Base-by-base conservation (phyloP, 2,797 vertebrate genomes). In the Silurus lanzhouensis region DNA sequence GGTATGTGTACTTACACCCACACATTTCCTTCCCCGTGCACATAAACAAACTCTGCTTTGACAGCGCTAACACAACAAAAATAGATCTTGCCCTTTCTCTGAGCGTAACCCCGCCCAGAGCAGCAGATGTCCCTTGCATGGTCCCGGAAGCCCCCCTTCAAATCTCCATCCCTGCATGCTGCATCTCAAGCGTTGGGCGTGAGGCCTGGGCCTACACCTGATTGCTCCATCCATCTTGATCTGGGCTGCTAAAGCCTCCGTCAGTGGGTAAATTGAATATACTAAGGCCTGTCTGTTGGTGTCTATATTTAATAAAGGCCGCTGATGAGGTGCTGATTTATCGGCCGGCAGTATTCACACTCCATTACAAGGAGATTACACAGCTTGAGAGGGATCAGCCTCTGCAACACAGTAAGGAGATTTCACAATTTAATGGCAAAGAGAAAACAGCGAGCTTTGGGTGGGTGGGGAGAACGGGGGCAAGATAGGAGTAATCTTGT, bases 221-320 rank as follows among this genome's bases (percentile, higher is more conserved):
- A 96, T 95, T 95, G 94, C 93, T 94, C 93, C 93, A 95, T 96
- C 95, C 94, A 94, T 96, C 95, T 95, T 95, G 94, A 95, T 95
- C 93, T 88, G 90, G 55, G 90, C 75, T 91, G 93, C 91, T 93
- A 93, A 94, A 93, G 92, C 93, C 93, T 92, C 93, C 93, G 93
- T 95, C 95, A 95, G 93, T 93, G 91, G 90, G 93, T 93, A 95
- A 95, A 96, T 95, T 96, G 95, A 95, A 95, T 95, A 95, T 95
- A 96, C 94, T 94, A 94, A 94, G 93, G 93, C 93, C 94, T 96
- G 95, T 95, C 94, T 95, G 94, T 95, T 94, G 93, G 94, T 95
- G 94, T 95, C 94, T 95, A 95, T 96, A 95, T 95, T 95, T 95
- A 95, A 95, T 95, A 95, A 95, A 95, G 93, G 93, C 92, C 91